Evolutionary conservation across 1,140 invertebrate genomes (phyloP), one percentile per base, ranked within the genome.

Genomic region (Mycetomoellerius zeteki): DNA sequence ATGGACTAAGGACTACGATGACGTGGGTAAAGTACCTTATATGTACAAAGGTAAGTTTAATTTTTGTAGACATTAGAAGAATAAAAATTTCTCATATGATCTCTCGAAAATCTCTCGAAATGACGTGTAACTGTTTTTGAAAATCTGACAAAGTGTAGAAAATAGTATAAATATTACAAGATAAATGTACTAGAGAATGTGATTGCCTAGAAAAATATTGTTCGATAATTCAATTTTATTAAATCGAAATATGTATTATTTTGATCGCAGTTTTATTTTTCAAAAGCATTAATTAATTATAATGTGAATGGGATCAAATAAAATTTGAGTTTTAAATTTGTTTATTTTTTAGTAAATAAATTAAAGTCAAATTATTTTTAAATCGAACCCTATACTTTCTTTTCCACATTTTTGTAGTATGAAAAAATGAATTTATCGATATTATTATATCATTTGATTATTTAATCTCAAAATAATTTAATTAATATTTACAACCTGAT

Each of bases 1-100:
- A 1, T 99, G 98, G 98, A 97, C 97, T 0, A 96, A 97, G 62
- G 97, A 97, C 90, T 99, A 98, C 96, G 98, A 99, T 92, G 96
- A 97, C 14, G 93, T 96, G 64, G 98, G 98, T 76, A 97, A 97
- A 94, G 97, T 97, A 82, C 98, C 98, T 0, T 99, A 98, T 93
- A 97, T 97, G 12, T 98, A 98, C 93, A 97, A 98, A 95, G 98
- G 97, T 96, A 91, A 92, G 75, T 78, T 69, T 50, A 60, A 64
- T 27, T 56, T 24, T 64, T 27, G 3, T n/a, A 21, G 2, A 27
- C 10, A 16, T 69, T 75, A 0, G 7, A 7, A 19, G 10, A 43
- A 47, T 75, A 56, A 33, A 73, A 75, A 21, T 47, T 47, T 24
- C 12, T 30, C 33, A 19, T 4, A 16, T 16, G 5, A 69, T 7